phyloP scores from a whole-genome alignment of 2,113 vertebrate species.

The Microtus pennsylvanicus region DNA sequence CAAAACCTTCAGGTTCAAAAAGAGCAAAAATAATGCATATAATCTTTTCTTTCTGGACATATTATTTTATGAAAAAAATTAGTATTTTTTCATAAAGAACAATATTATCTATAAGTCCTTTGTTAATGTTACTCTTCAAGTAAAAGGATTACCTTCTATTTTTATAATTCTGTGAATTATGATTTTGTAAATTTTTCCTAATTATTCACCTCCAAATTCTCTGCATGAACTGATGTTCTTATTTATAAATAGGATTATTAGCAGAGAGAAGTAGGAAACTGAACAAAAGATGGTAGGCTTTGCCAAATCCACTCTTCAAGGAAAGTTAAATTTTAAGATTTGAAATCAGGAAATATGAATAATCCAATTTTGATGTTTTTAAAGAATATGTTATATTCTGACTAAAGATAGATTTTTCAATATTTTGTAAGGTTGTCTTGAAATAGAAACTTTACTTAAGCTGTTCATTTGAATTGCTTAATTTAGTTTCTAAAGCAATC shows the following conservation, averaged over 20 bases:
- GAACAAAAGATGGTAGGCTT: background rate
- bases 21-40: background rate
- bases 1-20: background rate
- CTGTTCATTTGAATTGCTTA: slow-evolving; percentile 52
- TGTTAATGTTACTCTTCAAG: background rate
- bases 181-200: background rate
- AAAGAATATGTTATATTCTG: background rate
- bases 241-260: background rate
- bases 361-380: background rate
- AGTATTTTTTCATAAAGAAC: no score
- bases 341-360: background rate
- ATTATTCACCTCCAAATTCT: background rate
- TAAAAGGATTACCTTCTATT: background rate
- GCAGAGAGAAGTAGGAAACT: background rate
- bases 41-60: background rate
- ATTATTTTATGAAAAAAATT: background rate
- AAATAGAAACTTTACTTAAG: slow-evolving; percentile 19
- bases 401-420: background rate
- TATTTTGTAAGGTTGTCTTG: background rate
- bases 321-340: background rate
- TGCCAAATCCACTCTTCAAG: background rate
- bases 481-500: background rate
- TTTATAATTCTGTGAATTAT: background rate
- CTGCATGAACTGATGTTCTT: background rate
- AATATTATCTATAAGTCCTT: background rate